A percentile compares a stretch with the other conserved stretches of the same genome.
Conservation (phyloP, 2,113 vertebrate genomes). For the Cinclus mexicanus region DNA sequence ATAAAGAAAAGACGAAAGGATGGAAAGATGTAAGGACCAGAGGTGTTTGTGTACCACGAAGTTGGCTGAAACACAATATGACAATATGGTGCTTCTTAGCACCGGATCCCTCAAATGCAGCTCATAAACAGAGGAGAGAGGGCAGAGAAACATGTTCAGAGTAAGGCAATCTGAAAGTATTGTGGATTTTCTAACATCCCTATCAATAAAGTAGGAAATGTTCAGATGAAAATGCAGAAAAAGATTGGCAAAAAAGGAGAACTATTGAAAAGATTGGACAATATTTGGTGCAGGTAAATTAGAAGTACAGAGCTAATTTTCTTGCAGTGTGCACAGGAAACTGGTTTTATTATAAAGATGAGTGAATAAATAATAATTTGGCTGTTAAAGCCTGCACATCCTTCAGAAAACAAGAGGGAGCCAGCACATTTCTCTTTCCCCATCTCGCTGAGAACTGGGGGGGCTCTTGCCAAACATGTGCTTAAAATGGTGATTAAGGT, state of each 20-base stretch:
- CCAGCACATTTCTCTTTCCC: neutral
- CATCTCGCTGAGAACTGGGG: neutral
- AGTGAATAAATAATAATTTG: neutral
- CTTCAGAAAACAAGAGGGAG: conserved; percentile 6
- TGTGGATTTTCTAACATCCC: neutral
- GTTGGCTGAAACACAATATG: neutral
- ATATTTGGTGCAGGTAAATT: neutral
- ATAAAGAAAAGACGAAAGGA: neutral
- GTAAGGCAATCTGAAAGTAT: neutral
- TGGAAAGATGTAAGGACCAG: neutral
- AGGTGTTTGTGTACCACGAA: neutral
- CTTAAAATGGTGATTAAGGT: neutral
- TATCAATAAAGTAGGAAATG: neutral
- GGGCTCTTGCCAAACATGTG: neutral
- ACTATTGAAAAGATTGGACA: neutral
- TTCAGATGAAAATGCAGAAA: neutral
- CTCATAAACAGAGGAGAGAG: neutral
- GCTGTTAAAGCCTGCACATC: neutral
- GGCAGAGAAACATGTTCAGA: neutral
- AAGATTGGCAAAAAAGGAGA: neutral
- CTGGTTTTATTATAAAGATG: neutral
- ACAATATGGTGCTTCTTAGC: neutral
- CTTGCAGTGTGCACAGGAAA: neutral
- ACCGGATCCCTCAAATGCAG: neutral
- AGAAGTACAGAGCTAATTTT: neutral